A percentile compares a stretch with the other conserved stretches of the same genome.
Conservation (phyloP, 1,140 invertebrate species). For the Caenorhabditis briggsae region DNA sequence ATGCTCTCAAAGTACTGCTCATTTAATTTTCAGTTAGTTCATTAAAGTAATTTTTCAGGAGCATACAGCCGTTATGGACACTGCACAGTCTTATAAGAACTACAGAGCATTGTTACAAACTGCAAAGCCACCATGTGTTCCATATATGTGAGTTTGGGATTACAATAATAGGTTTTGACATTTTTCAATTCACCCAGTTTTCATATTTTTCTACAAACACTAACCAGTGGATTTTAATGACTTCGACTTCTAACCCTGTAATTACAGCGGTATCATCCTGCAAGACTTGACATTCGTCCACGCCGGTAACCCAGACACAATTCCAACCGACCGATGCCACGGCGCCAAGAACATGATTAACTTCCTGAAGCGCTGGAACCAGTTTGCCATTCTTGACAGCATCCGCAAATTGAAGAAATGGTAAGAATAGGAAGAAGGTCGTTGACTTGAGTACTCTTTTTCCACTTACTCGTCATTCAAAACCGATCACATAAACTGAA, state of each 20-base stretch:
- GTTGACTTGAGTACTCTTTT: constrained; percentile 7
- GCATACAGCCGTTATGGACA: constrained; percentile 94
- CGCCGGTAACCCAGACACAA: constrained; percentile 86
- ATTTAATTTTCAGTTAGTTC: background rate
- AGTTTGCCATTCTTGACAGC: constrained; percentile 96
- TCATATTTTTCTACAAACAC: background rate
- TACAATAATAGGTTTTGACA: background rate
- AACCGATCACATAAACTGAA: constrained; percentile 33
- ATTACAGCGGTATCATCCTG: constrained; percentile 90
- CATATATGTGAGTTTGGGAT: constrained; percentile 85
- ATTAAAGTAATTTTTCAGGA: constrained; percentile 77
- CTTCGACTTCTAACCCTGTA: constrained; percentile 70
- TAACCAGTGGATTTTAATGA: background rate
- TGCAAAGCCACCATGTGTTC: constrained; percentile 95
- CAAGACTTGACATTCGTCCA: constrained; percentile 99
- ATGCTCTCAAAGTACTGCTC: background rate
- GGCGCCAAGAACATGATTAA: constrained; percentile 83
- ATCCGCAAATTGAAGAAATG: constrained; percentile 86
- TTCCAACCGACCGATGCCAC: constrained; percentile 55
- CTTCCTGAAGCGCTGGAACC: constrained; percentile 97
- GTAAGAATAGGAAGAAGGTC: constrained; percentile 42
- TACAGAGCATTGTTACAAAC: constrained; percentile 93
- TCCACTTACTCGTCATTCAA: constrained; percentile 30
- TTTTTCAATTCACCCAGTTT: background rate
- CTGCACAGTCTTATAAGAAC: constrained; percentile 92